Evolutionary conservation across 35 echinoderm and acorn worm species (phyloP), one percentile per base, ranked within the genome.

Genomic region (Stichopus chloronotus): DNA sequence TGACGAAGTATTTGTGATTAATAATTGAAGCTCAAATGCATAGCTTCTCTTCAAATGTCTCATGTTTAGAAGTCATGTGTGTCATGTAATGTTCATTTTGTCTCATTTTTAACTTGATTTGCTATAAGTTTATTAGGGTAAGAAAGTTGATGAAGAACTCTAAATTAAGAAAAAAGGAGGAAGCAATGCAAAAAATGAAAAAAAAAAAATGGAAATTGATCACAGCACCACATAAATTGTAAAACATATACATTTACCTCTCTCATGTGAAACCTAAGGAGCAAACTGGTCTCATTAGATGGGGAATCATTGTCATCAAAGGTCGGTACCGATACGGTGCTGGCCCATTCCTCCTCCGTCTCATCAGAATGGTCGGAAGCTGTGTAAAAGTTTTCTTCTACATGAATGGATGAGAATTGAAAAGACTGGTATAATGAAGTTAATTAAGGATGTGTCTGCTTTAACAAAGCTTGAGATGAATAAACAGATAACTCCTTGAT

Each of bases 311-410:
- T 99, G 76, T 96, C 97, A 83, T 96, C 93, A 94, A 99, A 99
- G 30, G 58, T 93, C 3, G 97, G 97, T 19, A 99, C 97, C 6
- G 80, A 86, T 14, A 81, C 25, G 21, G 74, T 57, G 22, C 88
- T 86, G 4, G 97, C 87, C 95, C 95, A 99, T 11, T 99, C 93
- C 81, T 99, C 93, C 20, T 96, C 57, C 3, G 90, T 90, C 56
- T 96, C 93, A 86, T 99, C 97, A 53, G 97, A 99, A 76, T 99
- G 97, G 65, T 99, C 97, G 13, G 97, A 99, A 13, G 97, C 97
- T 0, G 97, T 94, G 89, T 99, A 99, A 60, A 92, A 99, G 53
- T 92, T 94, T 54, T 96, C 95, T 77, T 91, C 88, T 91, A 16
- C 30, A 25, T 55, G 56, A 59, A 54, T 22, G 54, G 88, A 76